A percentile compares a stretch with the other conserved stretches of the same genome.
Evolutionary conservation across 2,888 invertebrate species (phyloP).

Genomic region (Conomelus anceps): DNA sequence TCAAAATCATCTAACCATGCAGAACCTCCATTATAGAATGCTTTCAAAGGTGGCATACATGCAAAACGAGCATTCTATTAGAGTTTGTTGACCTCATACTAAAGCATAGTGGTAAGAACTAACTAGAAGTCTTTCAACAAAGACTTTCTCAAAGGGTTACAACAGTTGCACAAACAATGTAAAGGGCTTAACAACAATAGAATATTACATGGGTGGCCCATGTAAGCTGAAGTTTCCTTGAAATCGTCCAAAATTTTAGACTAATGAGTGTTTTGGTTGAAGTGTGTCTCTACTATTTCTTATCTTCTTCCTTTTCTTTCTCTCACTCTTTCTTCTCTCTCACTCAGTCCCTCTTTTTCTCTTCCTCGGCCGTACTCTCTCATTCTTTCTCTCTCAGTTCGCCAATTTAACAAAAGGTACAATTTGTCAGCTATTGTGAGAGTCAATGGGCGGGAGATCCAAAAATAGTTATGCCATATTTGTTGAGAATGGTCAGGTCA

Average conservation of each 20-base stretch:
- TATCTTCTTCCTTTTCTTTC: no score
- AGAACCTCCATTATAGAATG: not conserved
- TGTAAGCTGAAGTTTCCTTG: not conserved
- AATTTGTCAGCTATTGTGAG: not conserved
- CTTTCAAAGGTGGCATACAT: not conserved
- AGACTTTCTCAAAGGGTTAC: not conserved
- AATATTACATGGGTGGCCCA: not conserved
- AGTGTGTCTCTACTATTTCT: not conserved
- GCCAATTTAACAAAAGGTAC: not conserved
- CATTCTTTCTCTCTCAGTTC: not conserved
- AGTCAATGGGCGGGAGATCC: not conserved
- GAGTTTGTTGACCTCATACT: not conserved
- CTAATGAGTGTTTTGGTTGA: not conserved
- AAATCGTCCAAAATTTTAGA: not conserved
- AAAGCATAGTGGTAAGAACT: not conserved
- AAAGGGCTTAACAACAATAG: not conserved
- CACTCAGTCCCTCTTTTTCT: not conserved
- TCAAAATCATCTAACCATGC: not conserved
- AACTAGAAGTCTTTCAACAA: no score
- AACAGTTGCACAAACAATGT: not conserved
- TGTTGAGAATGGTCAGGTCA: no score
- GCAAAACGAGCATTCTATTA: no score
- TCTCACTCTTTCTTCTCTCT: not conserved
- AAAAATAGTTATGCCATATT: no score
- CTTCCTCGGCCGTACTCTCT: not conserved